Conservation (phyloP, 2,888 invertebrate genomes). For the Ophion slaviceki region DNA sequence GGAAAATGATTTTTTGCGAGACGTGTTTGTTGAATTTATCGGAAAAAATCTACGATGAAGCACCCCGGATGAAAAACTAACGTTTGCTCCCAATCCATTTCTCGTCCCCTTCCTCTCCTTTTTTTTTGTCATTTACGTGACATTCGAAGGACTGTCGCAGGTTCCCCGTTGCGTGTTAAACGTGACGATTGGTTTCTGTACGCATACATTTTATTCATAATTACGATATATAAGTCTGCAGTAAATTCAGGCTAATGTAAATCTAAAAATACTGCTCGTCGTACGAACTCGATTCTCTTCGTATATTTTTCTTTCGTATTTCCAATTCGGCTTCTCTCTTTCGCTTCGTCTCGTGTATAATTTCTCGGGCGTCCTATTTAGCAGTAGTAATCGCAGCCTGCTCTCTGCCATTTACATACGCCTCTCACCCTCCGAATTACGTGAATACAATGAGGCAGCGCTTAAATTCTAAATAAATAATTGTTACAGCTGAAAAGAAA, state of each 20-base stretch:
- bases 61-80: not conserved
- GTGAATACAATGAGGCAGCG: constrained; percentile 79
- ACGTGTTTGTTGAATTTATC: not conserved
- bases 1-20: not conserved
- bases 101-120: not conserved
- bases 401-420: constrained; percentile 57
- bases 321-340: constrained; percentile 46
- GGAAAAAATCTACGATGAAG: not conserved
- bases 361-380: constrained; percentile 51
- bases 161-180: constrained; percentile 11
- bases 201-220: constrained; percentile 67
- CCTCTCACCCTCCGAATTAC: constrained; percentile 69
- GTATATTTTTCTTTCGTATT: constrained; percentile 32
- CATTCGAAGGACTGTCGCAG: not conserved
- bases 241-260: constrained; percentile 79
- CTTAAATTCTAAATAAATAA: constrained; percentile 79
- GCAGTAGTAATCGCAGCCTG: constrained; percentile 61
- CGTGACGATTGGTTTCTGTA: constrained; percentile 65
- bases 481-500: constrained; percentile 68
- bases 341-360: constrained; percentile 7
- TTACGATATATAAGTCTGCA: constrained; percentile 67
- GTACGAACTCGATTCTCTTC: constrained; percentile 73
- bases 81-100: constrained; percentile 15
- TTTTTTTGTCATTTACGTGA: not conserved
- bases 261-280: constrained; percentile 82